phyloP scores from a whole-genome alignment of 2,113 vertebrate genomes.

The Malurus melanocephalus region DNA sequence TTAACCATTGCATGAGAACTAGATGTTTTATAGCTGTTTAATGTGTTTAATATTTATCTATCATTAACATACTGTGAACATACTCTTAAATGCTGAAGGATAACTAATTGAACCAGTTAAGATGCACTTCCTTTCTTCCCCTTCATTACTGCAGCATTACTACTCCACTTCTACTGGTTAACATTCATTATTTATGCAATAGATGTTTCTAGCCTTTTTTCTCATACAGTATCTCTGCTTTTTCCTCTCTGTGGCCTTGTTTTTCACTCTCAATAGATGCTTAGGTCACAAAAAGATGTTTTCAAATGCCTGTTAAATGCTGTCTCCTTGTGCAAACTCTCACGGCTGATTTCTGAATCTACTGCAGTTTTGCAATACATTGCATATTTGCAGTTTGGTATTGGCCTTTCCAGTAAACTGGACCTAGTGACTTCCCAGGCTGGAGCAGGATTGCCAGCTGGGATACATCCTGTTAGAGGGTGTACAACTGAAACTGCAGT shows the following conservation, averaged over 20 bases:
- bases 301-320: background rate
- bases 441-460: background rate
- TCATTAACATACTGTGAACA: constrained; percentile 7
- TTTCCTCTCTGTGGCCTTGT: background rate
- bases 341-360: background rate
- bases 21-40: background rate
- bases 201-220: background rate
- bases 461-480: background rate
- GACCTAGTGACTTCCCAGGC: background rate
- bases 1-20: background rate
- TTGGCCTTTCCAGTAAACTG: background rate
- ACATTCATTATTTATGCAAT: background rate
- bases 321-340: background rate
- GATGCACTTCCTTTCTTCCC: background rate
- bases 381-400: background rate
- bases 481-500: background rate
- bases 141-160: background rate
- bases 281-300: background rate
- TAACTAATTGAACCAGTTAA: constrained; percentile 11
- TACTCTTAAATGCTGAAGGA: constrained; percentile 10
- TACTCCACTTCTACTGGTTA: background rate
- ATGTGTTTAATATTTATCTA: constrained; percentile 23
- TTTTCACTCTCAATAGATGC: background rate
- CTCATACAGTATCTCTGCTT: background rate
- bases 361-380: no score